These are phyloP conservation scores for Dusona sp. DNA, from an alignment of 2,888 invertebrate genomes.

Conservation along the genomic window DNA sequence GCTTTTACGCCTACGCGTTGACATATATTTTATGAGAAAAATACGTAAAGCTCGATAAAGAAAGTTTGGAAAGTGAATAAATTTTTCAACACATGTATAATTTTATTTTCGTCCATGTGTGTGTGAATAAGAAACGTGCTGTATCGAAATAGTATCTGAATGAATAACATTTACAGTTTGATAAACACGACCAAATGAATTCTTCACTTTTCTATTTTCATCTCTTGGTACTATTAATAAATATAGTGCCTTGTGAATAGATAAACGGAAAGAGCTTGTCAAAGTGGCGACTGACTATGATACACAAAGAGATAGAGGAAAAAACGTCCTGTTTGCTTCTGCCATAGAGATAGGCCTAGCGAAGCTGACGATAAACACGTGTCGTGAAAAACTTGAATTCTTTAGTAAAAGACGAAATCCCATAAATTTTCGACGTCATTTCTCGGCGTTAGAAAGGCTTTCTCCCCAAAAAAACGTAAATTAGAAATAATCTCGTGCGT, in stretches of 20 bases:
- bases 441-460: background rate
- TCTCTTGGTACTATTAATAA: background rate
- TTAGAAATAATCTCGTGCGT: background rate
- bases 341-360: background rate
- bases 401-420: background rate
- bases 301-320: conserved; percentile 25
- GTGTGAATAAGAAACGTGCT: background rate
- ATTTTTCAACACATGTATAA: background rate
- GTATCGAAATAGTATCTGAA: background rate
- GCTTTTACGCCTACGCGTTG: background rate
- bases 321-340: background rate
- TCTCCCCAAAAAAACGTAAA: background rate
- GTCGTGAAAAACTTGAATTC: background rate
- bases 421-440: background rate
- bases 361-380: conserved; percentile 20
- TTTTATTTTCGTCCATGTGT: background rate
- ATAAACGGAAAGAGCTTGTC: background rate
- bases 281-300: background rate
- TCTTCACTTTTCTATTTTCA: background rate
- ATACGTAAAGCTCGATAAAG: background rate
- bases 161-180: background rate
- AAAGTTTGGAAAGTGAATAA: background rate
- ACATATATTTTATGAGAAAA: background rate
- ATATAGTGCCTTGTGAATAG: background rate
- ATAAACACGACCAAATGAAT: background rate